Conservation (phyloP, 1,140 invertebrate genomes). For the Rhagoletis zephyria region DNA sequence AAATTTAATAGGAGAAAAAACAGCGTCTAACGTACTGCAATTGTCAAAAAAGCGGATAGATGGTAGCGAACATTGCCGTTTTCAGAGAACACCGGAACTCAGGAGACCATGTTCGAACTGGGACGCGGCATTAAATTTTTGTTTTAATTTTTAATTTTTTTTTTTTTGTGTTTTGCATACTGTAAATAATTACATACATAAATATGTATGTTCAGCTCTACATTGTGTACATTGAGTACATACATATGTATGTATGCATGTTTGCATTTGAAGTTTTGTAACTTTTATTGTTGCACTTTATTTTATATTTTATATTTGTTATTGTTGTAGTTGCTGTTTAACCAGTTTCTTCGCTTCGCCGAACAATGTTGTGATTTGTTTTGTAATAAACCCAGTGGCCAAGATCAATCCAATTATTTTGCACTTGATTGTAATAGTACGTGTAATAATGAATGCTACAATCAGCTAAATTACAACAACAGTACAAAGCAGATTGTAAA, state of each 20-base stretch:
- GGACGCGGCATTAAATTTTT: no score
- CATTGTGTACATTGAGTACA: no score
- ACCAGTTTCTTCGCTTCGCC: constrained; percentile 22
- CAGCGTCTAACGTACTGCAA: no score
- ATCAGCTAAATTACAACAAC: not conserved
- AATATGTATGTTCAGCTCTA: no score
- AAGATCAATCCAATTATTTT: constrained; percentile 49
- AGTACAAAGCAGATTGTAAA: not conserved
- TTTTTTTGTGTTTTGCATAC: no score
- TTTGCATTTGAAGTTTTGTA: not conserved
- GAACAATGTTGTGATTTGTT: not conserved
- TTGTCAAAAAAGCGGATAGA: no score
- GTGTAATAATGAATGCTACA: not conserved
- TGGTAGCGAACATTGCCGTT: no score
- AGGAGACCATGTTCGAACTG: no score
- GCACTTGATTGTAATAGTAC: constrained; percentile 29
- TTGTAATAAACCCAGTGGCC: constrained; percentile 22
- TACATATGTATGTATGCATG: not conserved
- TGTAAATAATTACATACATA: no score
- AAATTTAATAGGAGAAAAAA: no score
- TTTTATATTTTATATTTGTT: not conserved
- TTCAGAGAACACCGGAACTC: no score
- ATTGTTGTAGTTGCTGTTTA: not conserved
- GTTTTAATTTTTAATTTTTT: no score
- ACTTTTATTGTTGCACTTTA: not conserved